Evolutionary conservation across 2,113 vertebrate species (phyloP).

Genomic region (Passer montanus): DNA sequence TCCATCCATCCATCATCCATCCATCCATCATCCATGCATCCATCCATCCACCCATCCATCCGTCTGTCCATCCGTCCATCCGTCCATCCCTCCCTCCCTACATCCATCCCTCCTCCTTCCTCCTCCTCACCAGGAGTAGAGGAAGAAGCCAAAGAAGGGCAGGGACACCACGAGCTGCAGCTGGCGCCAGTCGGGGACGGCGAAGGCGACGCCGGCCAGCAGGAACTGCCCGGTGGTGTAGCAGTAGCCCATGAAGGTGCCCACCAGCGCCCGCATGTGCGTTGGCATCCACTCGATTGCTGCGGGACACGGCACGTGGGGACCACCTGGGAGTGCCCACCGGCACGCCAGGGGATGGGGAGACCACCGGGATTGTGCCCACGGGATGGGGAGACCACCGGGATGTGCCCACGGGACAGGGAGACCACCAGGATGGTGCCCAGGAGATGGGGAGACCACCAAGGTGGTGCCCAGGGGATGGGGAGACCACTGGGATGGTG

Average conservation of each 20-base stretch:
- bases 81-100: neutral
- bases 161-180: neutral
- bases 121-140: neutral
- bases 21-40: neutral
- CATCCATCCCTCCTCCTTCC: neutral
- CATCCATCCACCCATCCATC: neutral
- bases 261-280: neutral
- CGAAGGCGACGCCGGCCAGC: neutral
- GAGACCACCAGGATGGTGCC: neutral
- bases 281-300: neutral
- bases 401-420: accelerated
- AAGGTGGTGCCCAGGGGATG: neutral
- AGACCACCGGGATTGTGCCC: too few species aligned
- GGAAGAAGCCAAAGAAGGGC: neutral
- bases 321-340: neutral
- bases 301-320: neutral
- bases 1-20: neutral
- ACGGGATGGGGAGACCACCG: too few species aligned
- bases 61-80: neutral
- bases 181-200: neutral
- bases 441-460: too few species aligned
- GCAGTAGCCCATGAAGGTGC: neutral
- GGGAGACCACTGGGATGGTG: neutral
- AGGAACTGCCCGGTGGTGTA: neutral
- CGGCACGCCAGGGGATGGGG: accelerated